A percentile compares a stretch with the other conserved stretches of the same genome.
phyloP scores from a whole-genome alignment of 2,797 vertebrate genomes.

The Cephalopachus bancanus region DNA sequence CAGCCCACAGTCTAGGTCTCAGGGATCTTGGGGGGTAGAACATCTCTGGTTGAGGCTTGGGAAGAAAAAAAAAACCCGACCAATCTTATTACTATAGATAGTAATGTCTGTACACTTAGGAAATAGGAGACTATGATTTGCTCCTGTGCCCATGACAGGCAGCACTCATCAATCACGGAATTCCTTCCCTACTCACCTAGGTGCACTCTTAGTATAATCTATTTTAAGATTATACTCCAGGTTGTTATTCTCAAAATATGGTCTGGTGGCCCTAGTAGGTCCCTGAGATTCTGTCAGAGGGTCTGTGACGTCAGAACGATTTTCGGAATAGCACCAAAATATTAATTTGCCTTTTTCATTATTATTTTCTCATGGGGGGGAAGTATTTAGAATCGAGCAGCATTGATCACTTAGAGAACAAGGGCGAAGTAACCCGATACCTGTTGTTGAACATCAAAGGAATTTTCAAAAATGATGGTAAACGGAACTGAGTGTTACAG shows the following conservation, averaged over 20 bases:
- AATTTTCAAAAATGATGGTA: constrained; percentile 12
- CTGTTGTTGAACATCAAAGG: background rate
- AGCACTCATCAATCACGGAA: background rate
- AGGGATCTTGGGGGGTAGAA: too few relatives aligned
- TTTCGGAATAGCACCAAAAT: constrained; percentile 5
- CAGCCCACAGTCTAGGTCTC: too few relatives aligned
- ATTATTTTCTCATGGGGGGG: background rate
- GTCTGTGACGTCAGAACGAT: background rate
- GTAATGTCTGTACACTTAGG: background rate
- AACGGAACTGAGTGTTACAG: background rate
- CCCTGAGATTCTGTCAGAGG: background rate
- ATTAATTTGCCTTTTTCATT: background rate
- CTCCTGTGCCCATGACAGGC: background rate
- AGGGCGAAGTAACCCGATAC: background rate
- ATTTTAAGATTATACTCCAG: constrained; percentile 12
- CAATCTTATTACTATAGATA: background rate
- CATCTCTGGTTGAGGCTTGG: too few relatives aligned
- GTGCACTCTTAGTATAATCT: background rate
- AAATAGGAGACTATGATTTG: background rate
- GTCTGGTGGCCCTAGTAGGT: background rate
- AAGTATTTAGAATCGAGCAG: background rate
- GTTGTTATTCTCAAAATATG: background rate
- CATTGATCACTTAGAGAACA: background rate
- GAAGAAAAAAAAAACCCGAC: background rate
- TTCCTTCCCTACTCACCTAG: background rate